These are phyloP conservation scores for Helobdella robusta DNA, from an alignment of 2,888 invertebrate species.

Conservation along the genomic window DNA sequence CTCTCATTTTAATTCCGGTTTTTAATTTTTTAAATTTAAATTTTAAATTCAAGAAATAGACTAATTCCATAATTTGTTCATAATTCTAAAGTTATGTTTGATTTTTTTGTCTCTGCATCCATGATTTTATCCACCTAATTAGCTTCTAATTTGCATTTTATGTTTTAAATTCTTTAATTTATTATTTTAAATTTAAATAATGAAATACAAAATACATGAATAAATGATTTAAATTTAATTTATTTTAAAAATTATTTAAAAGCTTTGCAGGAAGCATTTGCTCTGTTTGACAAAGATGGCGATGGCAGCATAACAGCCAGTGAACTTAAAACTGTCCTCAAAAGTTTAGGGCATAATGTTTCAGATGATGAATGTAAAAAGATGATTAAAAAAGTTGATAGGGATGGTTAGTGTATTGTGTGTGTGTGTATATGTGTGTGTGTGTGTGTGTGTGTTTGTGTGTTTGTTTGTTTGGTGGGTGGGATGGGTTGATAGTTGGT, in stretches of 20 bases:
- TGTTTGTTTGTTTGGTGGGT: no score
- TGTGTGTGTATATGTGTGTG: no score
- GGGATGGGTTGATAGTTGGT: no score
- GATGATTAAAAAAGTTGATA: constrained; percentile 34
- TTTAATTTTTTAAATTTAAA: background rate
- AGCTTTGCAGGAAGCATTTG: constrained; percentile 32
- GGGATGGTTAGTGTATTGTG: constrained; percentile 34
- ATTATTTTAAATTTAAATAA: no score
- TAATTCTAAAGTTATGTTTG: background rate
- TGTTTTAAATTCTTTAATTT: no score
- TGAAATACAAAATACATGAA: no score
- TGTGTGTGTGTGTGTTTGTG: no score
- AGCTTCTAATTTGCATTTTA: no score
- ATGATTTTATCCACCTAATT: no score
- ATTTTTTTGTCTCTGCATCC: no score
- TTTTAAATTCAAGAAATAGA: background rate
- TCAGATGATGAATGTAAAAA: constrained; percentile 29
- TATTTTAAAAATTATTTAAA: background rate
- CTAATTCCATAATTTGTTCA: background rate
- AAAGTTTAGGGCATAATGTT: constrained; percentile 30
- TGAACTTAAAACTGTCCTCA: constrained; percentile 32
- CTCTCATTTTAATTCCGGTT: background rate
- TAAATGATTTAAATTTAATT: no score
- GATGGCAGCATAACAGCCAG: constrained; percentile 33
- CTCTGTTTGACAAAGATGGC: constrained; percentile 35